Conservation (phyloP, 2,113 vertebrate genomes). For the Malurus cyaneus region DNA sequence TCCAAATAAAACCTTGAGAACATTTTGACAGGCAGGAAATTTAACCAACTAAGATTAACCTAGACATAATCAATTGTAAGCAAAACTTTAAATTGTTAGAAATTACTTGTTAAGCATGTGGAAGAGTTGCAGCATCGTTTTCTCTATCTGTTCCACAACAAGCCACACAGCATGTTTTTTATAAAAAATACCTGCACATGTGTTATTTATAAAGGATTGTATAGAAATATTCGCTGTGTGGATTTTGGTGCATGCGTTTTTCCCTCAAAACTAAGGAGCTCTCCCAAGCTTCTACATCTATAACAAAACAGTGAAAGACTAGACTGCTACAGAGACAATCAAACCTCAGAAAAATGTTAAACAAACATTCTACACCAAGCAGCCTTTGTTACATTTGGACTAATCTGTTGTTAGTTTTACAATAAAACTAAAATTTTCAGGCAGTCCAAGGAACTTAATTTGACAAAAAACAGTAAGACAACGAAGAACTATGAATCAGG, state of each 20-base stretch:
- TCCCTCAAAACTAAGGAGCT: background rate
- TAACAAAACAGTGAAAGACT: background rate
- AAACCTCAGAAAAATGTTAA: background rate
- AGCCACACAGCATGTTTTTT: background rate
- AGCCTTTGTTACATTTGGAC: background rate
- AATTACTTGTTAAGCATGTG: background rate
- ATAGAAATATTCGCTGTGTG: background rate
- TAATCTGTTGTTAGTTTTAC: background rate
- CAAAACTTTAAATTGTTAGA: background rate
- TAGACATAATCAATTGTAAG: background rate
- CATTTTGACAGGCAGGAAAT: background rate
- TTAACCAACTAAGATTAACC: background rate
- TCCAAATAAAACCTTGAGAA: conserved; percentile 85
- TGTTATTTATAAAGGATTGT: background rate
- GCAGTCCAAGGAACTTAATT: background rate
- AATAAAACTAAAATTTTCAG: background rate
- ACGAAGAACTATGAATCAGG: background rate
- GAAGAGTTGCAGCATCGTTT: background rate
- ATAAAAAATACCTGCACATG: background rate
- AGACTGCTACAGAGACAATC: background rate
- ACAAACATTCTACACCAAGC: background rate
- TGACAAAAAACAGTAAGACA: background rate
- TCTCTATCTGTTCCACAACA: background rate
- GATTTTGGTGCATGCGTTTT: background rate
- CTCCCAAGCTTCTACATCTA: background rate